Evolutionary conservation across 2,888 invertebrate genomes (phyloP).

Genomic region (Folsomia manolachei): DNA sequence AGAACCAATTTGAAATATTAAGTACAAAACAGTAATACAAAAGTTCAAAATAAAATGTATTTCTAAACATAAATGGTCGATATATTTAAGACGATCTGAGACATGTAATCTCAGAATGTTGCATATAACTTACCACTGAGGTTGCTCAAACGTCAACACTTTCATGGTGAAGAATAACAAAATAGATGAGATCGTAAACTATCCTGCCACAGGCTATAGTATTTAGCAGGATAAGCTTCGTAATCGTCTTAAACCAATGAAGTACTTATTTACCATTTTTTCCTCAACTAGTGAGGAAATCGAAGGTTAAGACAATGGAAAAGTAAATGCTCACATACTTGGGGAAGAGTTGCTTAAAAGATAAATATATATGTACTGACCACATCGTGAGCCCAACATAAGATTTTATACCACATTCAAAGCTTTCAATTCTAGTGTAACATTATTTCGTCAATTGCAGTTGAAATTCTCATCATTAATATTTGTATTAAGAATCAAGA

Average conservation of each 20-base stretch:
- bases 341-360: not conserved
- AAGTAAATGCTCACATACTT: not conserved
- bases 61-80: not conserved
- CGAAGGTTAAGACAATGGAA: not conserved
- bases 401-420: slow-evolving; percentile 22
- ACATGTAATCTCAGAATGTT: not conserved
- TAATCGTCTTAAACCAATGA: not conserved
- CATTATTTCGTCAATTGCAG: too few species aligned
- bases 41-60: not conserved
- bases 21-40: too few species aligned
- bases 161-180: not conserved
- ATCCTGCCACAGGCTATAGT: too few species aligned
- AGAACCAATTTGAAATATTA: not conserved
- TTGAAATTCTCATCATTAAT: too few species aligned
- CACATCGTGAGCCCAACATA: slow-evolving; percentile 21
- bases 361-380: slow-evolving; percentile 23
- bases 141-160: not conserved
- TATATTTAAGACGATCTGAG: too few species aligned
- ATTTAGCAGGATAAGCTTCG: not conserved
- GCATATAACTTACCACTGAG: not conserved
- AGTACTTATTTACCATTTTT: not conserved
- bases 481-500: too few species aligned
- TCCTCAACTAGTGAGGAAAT: not conserved
- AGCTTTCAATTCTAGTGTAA: too few species aligned
- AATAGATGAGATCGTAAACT: not conserved